Conservation (phyloP, 2,113 vertebrate genomes). For the Sorex fumeus region DNA sequence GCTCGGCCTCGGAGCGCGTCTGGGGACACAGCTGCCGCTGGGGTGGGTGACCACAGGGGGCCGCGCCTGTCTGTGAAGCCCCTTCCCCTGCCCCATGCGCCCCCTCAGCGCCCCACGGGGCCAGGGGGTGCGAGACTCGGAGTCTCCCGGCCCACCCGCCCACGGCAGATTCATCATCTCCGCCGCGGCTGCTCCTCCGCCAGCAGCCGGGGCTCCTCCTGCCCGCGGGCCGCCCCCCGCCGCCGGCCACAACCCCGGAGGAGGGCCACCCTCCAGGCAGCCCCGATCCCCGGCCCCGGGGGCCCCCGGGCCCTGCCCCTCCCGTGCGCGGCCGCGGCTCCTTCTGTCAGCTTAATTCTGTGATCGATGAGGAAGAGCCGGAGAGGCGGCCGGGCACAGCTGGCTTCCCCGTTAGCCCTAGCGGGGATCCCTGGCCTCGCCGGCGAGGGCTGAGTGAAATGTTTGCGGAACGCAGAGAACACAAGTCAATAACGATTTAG, state of each 20-base stretch:
- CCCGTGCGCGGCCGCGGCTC: constrained; percentile 71
- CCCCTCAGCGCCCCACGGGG: too few species aligned
- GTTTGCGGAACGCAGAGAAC: constrained; percentile 88
- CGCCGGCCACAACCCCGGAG: not conserved
- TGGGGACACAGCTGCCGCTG: too few species aligned
- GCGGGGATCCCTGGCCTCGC: constrained; percentile 84
- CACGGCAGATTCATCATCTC: too few species aligned
- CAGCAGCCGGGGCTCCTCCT: too few species aligned
- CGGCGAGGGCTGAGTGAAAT: constrained; percentile 83
- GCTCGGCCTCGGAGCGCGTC: too few species aligned
- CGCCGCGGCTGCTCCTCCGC: too few species aligned
- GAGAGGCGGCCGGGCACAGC: constrained; percentile 86
- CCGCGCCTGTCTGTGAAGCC: too few species aligned
- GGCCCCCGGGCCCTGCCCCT: constrained; percentile 68
- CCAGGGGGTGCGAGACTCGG: too few species aligned
- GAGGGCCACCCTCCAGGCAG: not conserved
- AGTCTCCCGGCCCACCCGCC: not conserved
- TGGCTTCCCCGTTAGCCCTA: constrained; percentile 88
- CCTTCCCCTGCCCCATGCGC: too few species aligned
- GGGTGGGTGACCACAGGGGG: too few species aligned
- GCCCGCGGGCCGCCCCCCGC: not conserved
- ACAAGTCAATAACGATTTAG: constrained; percentile 90
- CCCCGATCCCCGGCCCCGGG: not conserved
- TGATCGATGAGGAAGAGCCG: constrained; percentile 90
- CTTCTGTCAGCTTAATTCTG: constrained; percentile 88